Conservation (phyloP, 2,888 invertebrate genomes). For the Mactromeris polynyma region DNA sequence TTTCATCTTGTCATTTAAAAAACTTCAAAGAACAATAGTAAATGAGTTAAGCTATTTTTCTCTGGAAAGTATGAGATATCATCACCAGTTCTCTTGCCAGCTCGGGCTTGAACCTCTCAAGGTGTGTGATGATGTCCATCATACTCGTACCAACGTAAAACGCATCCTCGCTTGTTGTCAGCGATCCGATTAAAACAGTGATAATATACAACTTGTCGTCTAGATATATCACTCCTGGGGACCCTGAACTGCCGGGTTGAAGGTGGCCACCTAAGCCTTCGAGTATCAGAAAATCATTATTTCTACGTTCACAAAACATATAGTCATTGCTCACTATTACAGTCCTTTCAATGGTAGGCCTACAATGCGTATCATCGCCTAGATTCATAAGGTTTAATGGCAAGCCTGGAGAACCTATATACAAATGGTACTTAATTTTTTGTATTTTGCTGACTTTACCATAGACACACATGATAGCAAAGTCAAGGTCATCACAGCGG, state of each 20-base stretch:
- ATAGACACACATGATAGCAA: not conserved
- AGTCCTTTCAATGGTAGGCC: too few species aligned
- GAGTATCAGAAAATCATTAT: too few species aligned
- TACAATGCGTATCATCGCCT: too few species aligned
- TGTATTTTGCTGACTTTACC: not conserved
- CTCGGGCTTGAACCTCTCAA: not conserved
- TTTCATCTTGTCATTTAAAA: too few species aligned
- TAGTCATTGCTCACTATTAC: too few species aligned
- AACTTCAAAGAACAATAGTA: too few species aligned
- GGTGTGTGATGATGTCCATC: not conserved
- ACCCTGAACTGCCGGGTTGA: too few species aligned
- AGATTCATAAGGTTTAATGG: not conserved
- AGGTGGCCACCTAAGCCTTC: too few species aligned
- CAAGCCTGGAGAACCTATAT: not conserved
- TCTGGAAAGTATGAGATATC: not conserved
- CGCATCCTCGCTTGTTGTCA: not conserved
- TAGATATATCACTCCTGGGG: too few species aligned
- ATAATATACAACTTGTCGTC: too few species aligned
- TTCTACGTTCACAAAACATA: too few species aligned
- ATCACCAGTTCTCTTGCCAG: not conserved
- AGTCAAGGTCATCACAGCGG: not conserved
- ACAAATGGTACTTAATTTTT: not conserved
- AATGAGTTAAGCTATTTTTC: not conserved
- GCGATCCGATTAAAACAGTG: not conserved
- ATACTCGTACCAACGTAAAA: not conserved